Percentiles rank a stretch among this genome's conserved stretches.
phyloP scores from a whole-genome alignment of 2,888 invertebrate genomes.

The Ophion costatus region DNA sequence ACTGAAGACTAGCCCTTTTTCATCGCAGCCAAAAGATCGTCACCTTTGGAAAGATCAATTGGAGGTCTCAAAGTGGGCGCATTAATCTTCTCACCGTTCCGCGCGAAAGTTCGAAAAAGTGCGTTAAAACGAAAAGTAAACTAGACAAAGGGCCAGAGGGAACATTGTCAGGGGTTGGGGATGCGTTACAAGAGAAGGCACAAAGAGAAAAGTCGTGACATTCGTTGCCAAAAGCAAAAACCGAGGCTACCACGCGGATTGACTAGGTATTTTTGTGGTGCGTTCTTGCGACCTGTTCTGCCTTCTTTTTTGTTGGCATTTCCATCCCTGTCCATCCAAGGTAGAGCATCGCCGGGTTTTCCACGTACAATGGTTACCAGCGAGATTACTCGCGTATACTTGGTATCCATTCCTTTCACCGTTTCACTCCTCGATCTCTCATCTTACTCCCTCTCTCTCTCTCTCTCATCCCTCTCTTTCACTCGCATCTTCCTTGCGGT shows the following conservation, averaged over 20 bases:
- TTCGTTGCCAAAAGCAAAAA: conserved; percentile 38
- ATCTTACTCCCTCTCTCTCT: conserved; percentile 11
- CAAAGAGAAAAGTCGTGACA: conserved; percentile 53
- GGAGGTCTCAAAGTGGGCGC: not conserved
- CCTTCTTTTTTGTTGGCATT: conserved; percentile 30
- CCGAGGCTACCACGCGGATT: conserved; percentile 35
- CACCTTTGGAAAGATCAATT: not conserved
- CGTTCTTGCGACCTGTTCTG: conserved; percentile 46
- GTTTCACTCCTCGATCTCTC: conserved; percentile 11
- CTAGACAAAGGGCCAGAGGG: conserved; percentile 62
- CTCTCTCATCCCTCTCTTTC: conserved; percentile 18
- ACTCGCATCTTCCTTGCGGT: not conserved
- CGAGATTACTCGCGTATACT: conserved; percentile 13
- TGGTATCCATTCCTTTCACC: conserved; percentile 15
- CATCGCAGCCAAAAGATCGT: not conserved
- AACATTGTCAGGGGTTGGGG: conserved; percentile 73
- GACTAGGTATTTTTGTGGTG: conserved; percentile 28
- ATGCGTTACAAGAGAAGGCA: conserved; percentile 77
- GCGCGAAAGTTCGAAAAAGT: not conserved
- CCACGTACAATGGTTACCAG: conserved; percentile 15
- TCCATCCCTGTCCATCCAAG: conserved; percentile 39
- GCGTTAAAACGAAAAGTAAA: conserved; percentile 5
- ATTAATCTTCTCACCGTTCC: not conserved
- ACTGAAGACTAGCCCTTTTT: not conserved
- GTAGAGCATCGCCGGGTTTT: conserved; percentile 42